These are phyloP conservation scores for Tiphia femorata DNA, from an alignment of 2,888 invertebrate species.

Conservation along the genomic window DNA sequence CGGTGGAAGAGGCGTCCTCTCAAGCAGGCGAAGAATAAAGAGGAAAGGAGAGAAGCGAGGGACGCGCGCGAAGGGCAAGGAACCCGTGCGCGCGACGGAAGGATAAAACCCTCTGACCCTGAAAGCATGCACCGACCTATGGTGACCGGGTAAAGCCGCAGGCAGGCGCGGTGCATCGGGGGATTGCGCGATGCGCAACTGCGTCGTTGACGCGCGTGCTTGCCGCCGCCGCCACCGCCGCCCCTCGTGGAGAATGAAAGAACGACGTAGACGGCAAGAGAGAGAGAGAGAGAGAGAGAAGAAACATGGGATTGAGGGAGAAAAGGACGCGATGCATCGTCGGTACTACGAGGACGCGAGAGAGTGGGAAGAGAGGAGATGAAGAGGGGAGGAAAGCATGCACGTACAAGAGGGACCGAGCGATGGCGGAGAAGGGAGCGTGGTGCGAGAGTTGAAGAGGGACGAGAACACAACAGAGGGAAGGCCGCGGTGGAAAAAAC, in stretches of 20 bases:
- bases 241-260: conserved; percentile 14
- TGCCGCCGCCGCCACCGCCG: conserved; percentile 2
- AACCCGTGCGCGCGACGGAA: too few relatives aligned
- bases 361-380: neutral
- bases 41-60: too few relatives aligned
- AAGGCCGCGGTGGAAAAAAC: too few relatives aligned
- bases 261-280: neutral
- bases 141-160: neutral
- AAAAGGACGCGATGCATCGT: too few relatives aligned
- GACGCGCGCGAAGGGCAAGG: too few relatives aligned
- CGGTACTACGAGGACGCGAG: too few relatives aligned
- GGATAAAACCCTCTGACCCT: conserved; percentile 16
- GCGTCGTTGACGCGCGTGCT: neutral
- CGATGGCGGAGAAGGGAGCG: too few relatives aligned
- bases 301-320: neutral
- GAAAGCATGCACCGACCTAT: conserved; percentile 8
- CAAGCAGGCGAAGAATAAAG: too few relatives aligned
- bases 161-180: conserved; percentile 2
- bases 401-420: neutral
- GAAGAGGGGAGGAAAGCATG: neutral
- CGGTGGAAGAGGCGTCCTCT: too few relatives aligned
- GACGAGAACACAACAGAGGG: too few relatives aligned
- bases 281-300: conserved; percentile 12
- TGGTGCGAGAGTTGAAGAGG: too few relatives aligned
- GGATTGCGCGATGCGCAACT: conserved; percentile 15